phyloP scores from a whole-genome alignment of 2,113 vertebrate genomes.

The Hyaena hyaena region DNA sequence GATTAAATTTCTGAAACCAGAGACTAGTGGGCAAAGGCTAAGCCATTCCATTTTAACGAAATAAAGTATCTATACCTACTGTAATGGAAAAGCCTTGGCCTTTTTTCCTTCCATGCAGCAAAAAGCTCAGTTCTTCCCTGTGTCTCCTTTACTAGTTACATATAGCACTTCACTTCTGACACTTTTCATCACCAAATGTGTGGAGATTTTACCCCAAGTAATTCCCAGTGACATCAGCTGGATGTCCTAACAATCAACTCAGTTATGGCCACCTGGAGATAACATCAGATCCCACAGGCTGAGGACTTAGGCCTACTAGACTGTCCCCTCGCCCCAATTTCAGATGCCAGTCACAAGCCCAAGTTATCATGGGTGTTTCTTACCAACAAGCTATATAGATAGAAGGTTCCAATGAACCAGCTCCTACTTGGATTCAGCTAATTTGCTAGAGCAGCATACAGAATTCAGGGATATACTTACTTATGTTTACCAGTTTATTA shows the following conservation, averaged over 20 bases:
- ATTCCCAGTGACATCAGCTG: not conserved
- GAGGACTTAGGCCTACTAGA: not conserved
- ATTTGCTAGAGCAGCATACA: not conserved
- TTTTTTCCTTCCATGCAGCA: not conserved
- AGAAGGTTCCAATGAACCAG: not conserved
- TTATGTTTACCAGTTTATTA: not conserved
- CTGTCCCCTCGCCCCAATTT: not conserved
- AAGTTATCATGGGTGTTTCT: not conserved
- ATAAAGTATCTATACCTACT: not conserved
- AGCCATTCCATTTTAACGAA: slow-evolving; percentile 22
- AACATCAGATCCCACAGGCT: not conserved
- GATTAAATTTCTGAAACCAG: slow-evolving; percentile 55
- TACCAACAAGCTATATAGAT: not conserved
- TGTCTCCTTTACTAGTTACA: not conserved
- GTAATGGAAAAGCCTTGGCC: not conserved
- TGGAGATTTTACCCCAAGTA: not conserved
- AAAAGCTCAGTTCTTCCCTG: not conserved
- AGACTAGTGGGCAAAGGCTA: not conserved
- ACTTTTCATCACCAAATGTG: not conserved
- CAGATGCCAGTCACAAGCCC: not conserved
- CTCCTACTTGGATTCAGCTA: not conserved
- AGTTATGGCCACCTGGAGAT: not conserved
- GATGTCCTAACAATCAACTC: not conserved
- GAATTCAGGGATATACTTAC: not conserved
- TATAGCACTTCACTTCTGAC: not conserved